phyloP scores from a whole-genome alignment of 1,140 invertebrate species.

The Pemphigus obesinymphae region DNA sequence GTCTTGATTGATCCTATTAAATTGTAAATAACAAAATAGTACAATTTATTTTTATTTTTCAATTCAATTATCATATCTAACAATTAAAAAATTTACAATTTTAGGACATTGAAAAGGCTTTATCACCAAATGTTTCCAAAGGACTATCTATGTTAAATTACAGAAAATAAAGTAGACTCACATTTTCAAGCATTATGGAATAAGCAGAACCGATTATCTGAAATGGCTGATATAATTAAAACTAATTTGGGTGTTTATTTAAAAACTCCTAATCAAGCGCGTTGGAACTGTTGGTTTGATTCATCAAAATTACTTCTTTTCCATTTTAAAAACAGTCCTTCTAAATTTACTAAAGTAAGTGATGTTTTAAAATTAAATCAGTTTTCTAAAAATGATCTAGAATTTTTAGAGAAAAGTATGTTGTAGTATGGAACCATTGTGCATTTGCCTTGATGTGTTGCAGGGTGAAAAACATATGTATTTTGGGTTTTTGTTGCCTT shows the following conservation, averaged over 20 bases:
- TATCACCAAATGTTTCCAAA: background rate
- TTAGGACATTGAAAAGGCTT: background rate
- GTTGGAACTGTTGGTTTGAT: conserved; percentile 17
- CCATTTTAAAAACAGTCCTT: background rate
- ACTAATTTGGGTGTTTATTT: background rate
- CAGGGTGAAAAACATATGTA: conserved; percentile 14
- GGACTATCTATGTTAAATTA: background rate
- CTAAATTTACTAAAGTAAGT: background rate
- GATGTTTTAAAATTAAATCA: background rate
- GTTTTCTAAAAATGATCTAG: conserved; percentile 1
- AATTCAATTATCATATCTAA: too few relatives aligned
- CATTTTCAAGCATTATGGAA: background rate
- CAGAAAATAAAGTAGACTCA: background rate
- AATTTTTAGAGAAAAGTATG: conserved; percentile 1
- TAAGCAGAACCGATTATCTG: background rate
- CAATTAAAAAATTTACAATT: background rate
- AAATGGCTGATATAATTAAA: background rate
- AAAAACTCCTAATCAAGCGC: background rate
- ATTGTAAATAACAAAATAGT: too few relatives aligned
- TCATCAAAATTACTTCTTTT: background rate
- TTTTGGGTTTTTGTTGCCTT: conserved; percentile 9
- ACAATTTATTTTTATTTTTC: too few relatives aligned
- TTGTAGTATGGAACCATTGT: background rate
- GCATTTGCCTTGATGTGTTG: background rate
- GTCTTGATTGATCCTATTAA: too few relatives aligned